Conservation (phyloP, 2,113 vertebrate genomes). For the Puntigrus tetrazona region DNA sequence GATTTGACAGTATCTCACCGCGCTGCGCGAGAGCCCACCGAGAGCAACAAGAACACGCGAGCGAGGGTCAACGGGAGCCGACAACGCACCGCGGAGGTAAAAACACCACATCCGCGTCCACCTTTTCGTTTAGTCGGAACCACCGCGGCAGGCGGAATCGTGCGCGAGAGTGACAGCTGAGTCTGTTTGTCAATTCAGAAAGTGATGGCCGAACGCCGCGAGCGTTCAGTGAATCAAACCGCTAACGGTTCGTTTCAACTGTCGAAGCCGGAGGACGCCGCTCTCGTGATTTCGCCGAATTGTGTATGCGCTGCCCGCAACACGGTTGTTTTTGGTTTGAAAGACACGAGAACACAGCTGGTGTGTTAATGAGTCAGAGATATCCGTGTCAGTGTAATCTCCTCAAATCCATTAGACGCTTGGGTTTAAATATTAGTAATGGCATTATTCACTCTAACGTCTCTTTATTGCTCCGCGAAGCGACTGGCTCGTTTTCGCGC, state of each 20-base stretch:
- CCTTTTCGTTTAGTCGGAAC: background rate
- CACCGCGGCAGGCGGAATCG: background rate
- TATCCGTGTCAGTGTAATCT: background rate
- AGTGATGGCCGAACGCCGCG: constrained; percentile 38
- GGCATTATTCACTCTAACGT: background rate
- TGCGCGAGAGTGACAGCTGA: constrained; percentile 13
- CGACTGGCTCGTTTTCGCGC: background rate
- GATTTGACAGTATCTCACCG: constrained; percentile 49
- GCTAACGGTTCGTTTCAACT: background rate
- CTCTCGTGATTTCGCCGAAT: background rate
- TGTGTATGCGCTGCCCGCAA: background rate
- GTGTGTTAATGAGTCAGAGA: constrained; percentile 18
- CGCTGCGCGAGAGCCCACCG: constrained; percentile 37
- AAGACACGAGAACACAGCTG: background rate
- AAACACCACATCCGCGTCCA: constrained; percentile 38
- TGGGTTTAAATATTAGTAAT: background rate
- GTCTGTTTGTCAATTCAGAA: constrained; percentile 10
- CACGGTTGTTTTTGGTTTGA: background rate
- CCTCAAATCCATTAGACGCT: constrained; percentile 14
- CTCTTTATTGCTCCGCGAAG: constrained; percentile 15
- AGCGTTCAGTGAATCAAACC: constrained; percentile 31
- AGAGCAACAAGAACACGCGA: constrained; percentile 36
- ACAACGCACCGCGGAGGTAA: constrained; percentile 43
- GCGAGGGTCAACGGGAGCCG: constrained; percentile 27
- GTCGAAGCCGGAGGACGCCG: background rate